Percentiles rank a stretch among this genome's conserved stretches.
Conservation (phyloP, 2,797 vertebrate species). For the Oceanodroma leucorhoa region DNA sequence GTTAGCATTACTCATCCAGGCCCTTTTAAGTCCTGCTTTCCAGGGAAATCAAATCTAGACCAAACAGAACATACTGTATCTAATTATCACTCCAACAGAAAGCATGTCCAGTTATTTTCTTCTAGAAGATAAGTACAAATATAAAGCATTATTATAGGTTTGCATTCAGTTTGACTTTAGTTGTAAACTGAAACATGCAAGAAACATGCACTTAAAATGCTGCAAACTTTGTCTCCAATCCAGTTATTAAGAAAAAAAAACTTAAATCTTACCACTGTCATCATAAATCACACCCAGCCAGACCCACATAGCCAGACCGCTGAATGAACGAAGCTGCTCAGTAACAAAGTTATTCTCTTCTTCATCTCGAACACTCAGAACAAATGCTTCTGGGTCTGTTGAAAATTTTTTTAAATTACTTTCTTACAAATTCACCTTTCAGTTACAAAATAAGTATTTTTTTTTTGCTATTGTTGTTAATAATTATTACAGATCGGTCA, state of each 20-base stretch:
- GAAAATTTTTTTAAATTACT: neutral
- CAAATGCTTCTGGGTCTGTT: conserved; percentile 81
- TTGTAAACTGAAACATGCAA: neutral
- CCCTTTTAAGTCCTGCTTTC: neutral
- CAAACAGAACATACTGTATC: neutral
- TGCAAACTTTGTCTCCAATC: neutral
- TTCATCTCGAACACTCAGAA: conserved; percentile 86
- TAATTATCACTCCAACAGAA: conserved; percentile 9
- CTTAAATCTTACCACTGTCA: conserved; percentile 73
- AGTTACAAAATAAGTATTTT: neutral
- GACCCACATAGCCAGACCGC: conserved; percentile 84
- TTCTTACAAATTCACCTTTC: neutral
- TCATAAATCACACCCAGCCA: conserved; percentile 86
- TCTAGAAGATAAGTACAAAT: neutral
- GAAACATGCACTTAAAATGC: neutral
- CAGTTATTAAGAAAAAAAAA: neutral
- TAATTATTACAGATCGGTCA: neutral
- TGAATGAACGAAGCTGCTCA: conserved; percentile 82
- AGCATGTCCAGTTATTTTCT: neutral
- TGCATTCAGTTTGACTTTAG: neutral
- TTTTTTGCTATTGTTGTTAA: neutral
- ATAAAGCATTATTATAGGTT: neutral
- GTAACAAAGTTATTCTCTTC: conserved; percentile 88
- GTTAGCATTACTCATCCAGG: neutral
- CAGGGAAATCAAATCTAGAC: conserved; percentile 18